Evolutionary conservation across 2,113 vertebrate genomes (phyloP).

Genomic region (Melanotaenia duboulayi): DNA sequence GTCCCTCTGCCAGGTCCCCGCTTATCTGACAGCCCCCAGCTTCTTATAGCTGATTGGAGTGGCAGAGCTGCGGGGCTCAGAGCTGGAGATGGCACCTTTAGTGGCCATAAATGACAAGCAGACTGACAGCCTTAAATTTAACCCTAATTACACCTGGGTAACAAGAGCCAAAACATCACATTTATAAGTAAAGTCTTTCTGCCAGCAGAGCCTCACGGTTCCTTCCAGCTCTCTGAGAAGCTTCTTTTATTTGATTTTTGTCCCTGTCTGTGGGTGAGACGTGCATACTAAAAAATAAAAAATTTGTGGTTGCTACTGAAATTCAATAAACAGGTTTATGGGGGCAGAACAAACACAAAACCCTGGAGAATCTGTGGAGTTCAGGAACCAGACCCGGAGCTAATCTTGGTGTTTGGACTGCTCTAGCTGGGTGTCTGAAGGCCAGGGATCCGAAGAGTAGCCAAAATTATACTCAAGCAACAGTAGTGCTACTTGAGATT

Average conservation of each 20-base stretch:
- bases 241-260: slow-evolving; percentile 28
- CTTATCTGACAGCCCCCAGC: slow-evolving; percentile 64
- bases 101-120: slow-evolving; percentile 65
- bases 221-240: slow-evolving; percentile 10
- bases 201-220: neutral
- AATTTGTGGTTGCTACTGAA: slow-evolving; percentile 37
- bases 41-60: slow-evolving; percentile 71
- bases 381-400: slow-evolving; percentile 33
- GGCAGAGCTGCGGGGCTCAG: slow-evolving; percentile 63
- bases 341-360: slow-evolving; percentile 40
- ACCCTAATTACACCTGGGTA: slow-evolving; percentile 71
- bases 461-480: too few species aligned
- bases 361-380: slow-evolving; percentile 31
- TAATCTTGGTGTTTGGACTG: slow-evolving; percentile 5
- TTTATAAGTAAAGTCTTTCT: slow-evolving; percentile 47
- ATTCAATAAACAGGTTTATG: slow-evolving; percentile 62
- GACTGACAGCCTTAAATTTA: slow-evolving; percentile 66
- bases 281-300: slow-evolving; percentile 29
- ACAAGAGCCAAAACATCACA: slow-evolving; percentile 52
- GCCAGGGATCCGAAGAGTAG: too few species aligned
- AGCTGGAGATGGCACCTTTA: slow-evolving; percentile 59
- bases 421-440: slow-evolving; percentile 10
- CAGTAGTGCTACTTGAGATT: too few species aligned
- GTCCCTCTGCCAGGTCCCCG: slow-evolving; percentile 26
- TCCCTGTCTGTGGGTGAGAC: slow-evolving; percentile 35